phyloP scores from a whole-genome alignment of 2,888 invertebrate genomes.

The Trypoxylon attenuatum region DNA sequence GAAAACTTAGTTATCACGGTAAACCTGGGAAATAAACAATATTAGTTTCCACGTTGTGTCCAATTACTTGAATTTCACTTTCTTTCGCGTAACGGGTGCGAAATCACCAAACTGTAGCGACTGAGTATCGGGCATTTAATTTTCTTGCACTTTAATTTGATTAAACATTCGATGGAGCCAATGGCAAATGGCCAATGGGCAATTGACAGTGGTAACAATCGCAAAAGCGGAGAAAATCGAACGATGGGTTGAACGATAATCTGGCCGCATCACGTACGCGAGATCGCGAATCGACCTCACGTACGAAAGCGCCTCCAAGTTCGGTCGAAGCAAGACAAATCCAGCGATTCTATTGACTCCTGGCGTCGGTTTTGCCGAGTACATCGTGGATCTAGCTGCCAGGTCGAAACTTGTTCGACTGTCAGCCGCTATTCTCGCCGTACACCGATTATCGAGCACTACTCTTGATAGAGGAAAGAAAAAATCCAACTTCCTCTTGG shows the following conservation, averaged over 20 bases:
- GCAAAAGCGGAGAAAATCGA: conserved; percentile 16
- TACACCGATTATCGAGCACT: conserved; percentile 23
- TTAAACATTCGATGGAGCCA: too few relatives aligned
- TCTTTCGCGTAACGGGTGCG: too few relatives aligned
- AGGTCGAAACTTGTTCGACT: conserved; percentile 23
- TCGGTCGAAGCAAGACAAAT: conserved; percentile 16
- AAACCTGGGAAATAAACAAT: too few relatives aligned
- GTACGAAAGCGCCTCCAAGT: conserved; percentile 28
- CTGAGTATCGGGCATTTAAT: too few relatives aligned
- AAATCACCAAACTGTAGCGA: too few relatives aligned
- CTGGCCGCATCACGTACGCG: conserved; percentile 46
- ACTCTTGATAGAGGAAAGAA: conserved; percentile 2
- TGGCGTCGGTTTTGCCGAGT: neutral
- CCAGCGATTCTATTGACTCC: conserved; percentile 32
- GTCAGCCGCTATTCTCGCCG: conserved; percentile 9
- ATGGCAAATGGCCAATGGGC: too few relatives aligned
- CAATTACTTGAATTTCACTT: too few relatives aligned
- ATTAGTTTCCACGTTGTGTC: too few relatives aligned
- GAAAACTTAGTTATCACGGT: too few relatives aligned
- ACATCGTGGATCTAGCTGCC: neutral
- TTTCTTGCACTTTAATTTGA: too few relatives aligned
- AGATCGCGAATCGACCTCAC: conserved; percentile 41
- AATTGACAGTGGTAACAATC: too few relatives aligned
- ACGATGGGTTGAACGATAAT: conserved; percentile 20
- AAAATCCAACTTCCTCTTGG: conserved; percentile 10